Evolutionary conservation across 2,113 vertebrate genomes (phyloP).

Genomic region (Notarius quadriscutis): DNA sequence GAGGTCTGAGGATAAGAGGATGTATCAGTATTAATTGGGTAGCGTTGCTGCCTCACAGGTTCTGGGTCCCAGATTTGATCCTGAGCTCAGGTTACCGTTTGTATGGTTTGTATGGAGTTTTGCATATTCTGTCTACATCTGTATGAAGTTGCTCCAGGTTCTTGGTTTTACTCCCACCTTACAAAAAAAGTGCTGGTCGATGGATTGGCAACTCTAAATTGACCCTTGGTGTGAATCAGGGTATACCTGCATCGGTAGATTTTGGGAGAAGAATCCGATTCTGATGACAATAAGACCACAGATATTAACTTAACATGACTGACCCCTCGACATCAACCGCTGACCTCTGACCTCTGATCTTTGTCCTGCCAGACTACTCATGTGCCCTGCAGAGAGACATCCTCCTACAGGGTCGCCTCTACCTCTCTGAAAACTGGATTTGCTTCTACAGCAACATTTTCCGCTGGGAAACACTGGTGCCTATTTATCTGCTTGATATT

Average conservation of each 20-base stretch:
- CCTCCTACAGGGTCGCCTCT: constrained; percentile 98
- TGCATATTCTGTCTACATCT: too few species aligned
- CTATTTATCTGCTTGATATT: constrained; percentile 78
- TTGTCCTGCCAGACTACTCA: constrained; percentile 92
- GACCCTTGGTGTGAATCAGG: too few species aligned
- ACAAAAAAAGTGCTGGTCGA: too few species aligned
- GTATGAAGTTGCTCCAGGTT: too few species aligned
- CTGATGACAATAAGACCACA: background rate
- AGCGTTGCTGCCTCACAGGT: background rate
- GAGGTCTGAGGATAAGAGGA: background rate
- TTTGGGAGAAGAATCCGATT: background rate
- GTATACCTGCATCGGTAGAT: too few species aligned
- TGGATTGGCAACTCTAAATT: too few species aligned
- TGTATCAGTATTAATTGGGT: background rate
- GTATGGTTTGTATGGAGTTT: too few species aligned
- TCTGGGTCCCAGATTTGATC: background rate
- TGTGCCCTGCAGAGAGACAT: constrained; percentile 98
- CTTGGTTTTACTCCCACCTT: too few species aligned
- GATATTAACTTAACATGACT: background rate
- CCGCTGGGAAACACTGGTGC: constrained; percentile 98
- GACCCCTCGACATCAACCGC: background rate
- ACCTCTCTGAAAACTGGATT: constrained; percentile 99
- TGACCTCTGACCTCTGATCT: constrained; percentile 19
- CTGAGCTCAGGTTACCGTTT: background rate
- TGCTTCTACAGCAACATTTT: constrained; percentile 99